Evolutionary conservation across 2,113 vertebrate species (phyloP), one percentile per base, ranked within the genome.

Genomic region (Petromus typicus): DNA sequence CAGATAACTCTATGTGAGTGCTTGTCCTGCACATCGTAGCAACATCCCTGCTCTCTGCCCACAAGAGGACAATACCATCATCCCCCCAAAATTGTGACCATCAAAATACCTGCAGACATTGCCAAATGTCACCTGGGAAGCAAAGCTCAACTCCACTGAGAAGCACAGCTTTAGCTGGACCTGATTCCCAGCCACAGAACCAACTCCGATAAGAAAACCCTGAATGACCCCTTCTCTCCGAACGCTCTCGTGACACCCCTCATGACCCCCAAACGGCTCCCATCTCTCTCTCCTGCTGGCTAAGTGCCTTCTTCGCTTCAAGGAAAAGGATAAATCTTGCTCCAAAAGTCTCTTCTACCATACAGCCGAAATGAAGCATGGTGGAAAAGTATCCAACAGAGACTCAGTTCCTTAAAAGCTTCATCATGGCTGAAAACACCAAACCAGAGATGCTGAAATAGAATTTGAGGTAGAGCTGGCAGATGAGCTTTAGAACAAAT

Each of bases 381-480:
- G 22, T 94, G 43, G 43, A 73, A 91, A 76, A 75, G 48, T 16
- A 85, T 48, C 81, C 89, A 61, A 95, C 94, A 85, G 40, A 93
- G 51, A 91, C 40, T 91, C 22, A 1, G 1, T 63, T 12, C 45
- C 78, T 88, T 88, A 45, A 78, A 95, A 71, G 56, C 51, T 67
- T 92, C 63, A 45, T 71, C 81, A 0, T 69, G 87, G 34, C 66
- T 76, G 34, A 79, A 96, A 97, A 97, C 66, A 64, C 48, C 91
- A 76, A 97, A 54, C 8, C 88, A 64, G 69, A 13, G 30, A 30
- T 0, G 0, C 76, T 85, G 12, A 7, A 96, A 61, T 18, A 16
- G 37, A 64, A 95, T 76, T 96, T 57, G 27, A 81, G 75, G 20
- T 0, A 11, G 16, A 30, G 48, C 80, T 37, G 34, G n/a, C 92